Evolutionary conservation across 2,113 vertebrate genomes (phyloP), one percentile per base, ranked within the genome.

Genomic region (Tetrax tetrax): DNA sequence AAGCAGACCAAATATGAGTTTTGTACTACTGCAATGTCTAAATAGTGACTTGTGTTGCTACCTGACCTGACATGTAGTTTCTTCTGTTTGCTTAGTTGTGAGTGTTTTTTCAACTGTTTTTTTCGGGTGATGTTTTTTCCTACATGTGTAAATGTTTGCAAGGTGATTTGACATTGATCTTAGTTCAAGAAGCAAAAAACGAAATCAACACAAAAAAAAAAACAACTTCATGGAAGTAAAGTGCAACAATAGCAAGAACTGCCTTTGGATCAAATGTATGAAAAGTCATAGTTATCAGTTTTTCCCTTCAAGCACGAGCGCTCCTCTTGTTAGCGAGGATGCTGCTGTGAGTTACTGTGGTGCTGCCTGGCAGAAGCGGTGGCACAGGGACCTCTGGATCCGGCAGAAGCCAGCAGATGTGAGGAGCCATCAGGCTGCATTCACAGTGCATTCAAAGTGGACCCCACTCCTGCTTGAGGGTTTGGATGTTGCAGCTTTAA

Each of bases 301-400:
- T 57, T 75, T 45, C 12, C 41, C 10, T 22, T 13, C 27, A 13
- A 37, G 6, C 27, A 9, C 7, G 8, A 18, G 10, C 15, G 15
- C 24, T 61, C 31, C 27, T 33, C 33, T 50, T 1, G 1, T 11
- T 19, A 11, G 17, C 1, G 4, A 54, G 20, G 57, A 6, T 63
- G 50, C 50, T 54, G 37, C 35, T 2, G 1, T 22, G 53, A 60
- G 59, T 47, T 53, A 27, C 41, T 10, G 28, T 60, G 66, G 33
- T 33, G n/a, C 37, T 59, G 53, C 50, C n/a, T 20, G 51, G 41
- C 43, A 35, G 64, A 47, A 63, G 29, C 0, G 1, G 35, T 28
- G 33, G 23, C 27, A 82, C 47, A 16, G 54, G 37, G 43, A 31
- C 5, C 29, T 27, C 31, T 7, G 31, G 21, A 11, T 14, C 27